phyloP scores from a whole-genome alignment of 2,888 invertebrate genomes.

The Volucella zonaria region DNA sequence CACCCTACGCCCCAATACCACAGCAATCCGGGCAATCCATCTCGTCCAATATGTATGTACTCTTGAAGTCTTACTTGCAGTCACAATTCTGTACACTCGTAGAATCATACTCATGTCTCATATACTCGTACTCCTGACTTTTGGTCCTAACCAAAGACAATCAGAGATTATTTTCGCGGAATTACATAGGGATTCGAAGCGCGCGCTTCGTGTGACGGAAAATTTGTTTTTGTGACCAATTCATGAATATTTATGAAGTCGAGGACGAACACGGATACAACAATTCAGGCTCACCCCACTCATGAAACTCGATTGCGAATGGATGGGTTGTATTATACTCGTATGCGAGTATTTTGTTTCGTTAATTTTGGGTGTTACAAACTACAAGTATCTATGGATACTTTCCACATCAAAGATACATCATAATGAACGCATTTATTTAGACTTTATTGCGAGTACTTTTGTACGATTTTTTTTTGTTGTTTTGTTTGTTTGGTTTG shows the following conservation, averaged over 20 bases:
- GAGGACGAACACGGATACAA: constrained; percentile 7
- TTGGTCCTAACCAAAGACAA: constrained; percentile 36
- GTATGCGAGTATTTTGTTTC: too few relatives aligned
- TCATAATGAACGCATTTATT: constrained; percentile 41
- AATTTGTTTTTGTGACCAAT: constrained; percentile 63
- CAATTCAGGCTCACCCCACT: too few relatives aligned
- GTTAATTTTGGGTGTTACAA: too few relatives aligned
- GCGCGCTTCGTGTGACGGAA: constrained; percentile 30
- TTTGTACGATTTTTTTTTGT: constrained; percentile 3
- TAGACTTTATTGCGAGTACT: constrained; percentile 14
- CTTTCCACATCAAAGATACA: neutral
- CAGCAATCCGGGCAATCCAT: neutral
- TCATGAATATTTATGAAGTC: constrained; percentile 63
- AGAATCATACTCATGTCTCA: too few relatives aligned
- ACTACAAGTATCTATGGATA: neutral
- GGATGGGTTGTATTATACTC: too few relatives aligned
- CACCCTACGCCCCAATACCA: neutral
- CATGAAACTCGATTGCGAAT: too few relatives aligned
- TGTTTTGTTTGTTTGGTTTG: neutral
- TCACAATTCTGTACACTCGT: too few relatives aligned
- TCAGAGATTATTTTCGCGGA: constrained; percentile 73
- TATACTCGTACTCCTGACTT: neutral
- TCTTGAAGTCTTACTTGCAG: neutral
- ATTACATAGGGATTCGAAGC: constrained; percentile 42
- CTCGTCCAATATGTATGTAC: neutral